phyloP scores from a whole-genome alignment of 2,888 invertebrate genomes.

The Eumerus sabulonum region DNA sequence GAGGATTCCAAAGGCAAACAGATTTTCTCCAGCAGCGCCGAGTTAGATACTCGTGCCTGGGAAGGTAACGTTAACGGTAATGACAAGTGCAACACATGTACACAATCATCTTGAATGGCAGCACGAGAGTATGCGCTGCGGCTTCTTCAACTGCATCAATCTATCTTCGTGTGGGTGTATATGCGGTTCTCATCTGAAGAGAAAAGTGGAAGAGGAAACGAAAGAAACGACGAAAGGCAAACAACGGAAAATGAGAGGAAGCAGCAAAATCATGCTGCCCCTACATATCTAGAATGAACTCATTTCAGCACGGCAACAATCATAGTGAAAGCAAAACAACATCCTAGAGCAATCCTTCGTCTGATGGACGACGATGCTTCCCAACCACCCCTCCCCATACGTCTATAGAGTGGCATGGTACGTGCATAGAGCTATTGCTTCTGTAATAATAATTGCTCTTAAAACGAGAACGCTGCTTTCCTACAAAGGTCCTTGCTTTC shows the following conservation, averaged over 20 bases:
- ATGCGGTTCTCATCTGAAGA: background rate
- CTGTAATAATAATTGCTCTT: constrained; percentile 65
- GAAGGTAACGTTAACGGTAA: constrained; percentile 21
- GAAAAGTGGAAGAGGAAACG: background rate
- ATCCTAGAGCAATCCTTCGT: constrained; percentile 38
- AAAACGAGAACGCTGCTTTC: constrained; percentile 64
- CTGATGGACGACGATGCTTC: no score
- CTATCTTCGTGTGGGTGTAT: background rate
- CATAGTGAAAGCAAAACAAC: constrained; percentile 41
- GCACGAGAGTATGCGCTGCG: constrained; percentile 58
- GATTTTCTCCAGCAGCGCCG: constrained; percentile 14
- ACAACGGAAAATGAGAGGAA: constrained; percentile 10
- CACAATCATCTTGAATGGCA: constrained; percentile 15
- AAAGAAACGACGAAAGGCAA: constrained; percentile 22
- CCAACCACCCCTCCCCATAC: constrained; percentile 3
- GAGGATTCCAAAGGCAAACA: constrained; percentile 37
- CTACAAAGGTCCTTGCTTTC: constrained; percentile 67
- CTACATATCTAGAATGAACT: constrained; percentile 48
- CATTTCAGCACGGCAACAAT: constrained; percentile 31
- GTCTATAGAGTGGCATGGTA: constrained; percentile 11
- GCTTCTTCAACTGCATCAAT: background rate
- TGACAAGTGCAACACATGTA: constrained; percentile 24
- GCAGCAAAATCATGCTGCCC: constrained; percentile 20
- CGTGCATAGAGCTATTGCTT: constrained; percentile 26
- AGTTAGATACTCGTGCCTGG: constrained; percentile 6